A percentile compares a stretch with the other conserved stretches of the same genome.
These are phyloP conservation scores for Diabrotica balteata DNA, from an alignment of 2,888 invertebrate species.

Conservation along the genomic window DNA sequence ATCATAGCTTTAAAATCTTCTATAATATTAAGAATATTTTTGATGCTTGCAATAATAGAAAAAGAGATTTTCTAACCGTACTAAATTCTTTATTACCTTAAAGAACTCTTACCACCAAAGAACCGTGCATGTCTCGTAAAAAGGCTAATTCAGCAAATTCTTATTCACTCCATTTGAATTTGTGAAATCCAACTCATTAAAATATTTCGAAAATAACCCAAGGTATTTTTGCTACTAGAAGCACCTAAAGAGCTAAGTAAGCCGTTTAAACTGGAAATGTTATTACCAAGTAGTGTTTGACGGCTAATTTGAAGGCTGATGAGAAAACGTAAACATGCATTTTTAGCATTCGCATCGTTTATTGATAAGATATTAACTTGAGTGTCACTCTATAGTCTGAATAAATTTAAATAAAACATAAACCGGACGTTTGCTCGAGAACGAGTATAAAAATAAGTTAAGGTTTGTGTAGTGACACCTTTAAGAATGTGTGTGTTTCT, in stretches of 20 bases:
- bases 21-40: too few relatives aligned
- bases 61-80: too few relatives aligned
- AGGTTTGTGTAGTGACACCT: constrained; percentile 18
- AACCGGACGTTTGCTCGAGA: constrained; percentile 5
- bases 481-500: constrained; percentile 12
- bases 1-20: too few relatives aligned
- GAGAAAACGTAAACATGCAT: neutral
- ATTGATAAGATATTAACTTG: constrained; percentile 6
- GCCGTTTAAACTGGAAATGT: too few relatives aligned
- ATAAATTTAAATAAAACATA: constrained; percentile 9
- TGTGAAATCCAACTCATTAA: neutral
- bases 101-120: too few relatives aligned
- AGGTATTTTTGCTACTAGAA: too few relatives aligned
- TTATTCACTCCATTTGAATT: neutral
- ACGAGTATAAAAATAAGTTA: constrained; percentile 11
- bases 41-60: too few relatives aligned
- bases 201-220: neutral
- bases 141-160: constrained; percentile 3
- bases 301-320: neutral
- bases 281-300: too few relatives aligned
- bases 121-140: too few relatives aligned
- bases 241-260: too few relatives aligned
- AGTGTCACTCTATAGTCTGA: constrained; percentile 4
- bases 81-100: too few relatives aligned
- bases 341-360: neutral